Conservation (phyloP, 2,113 vertebrate genomes). For the Pica pica region DNA sequence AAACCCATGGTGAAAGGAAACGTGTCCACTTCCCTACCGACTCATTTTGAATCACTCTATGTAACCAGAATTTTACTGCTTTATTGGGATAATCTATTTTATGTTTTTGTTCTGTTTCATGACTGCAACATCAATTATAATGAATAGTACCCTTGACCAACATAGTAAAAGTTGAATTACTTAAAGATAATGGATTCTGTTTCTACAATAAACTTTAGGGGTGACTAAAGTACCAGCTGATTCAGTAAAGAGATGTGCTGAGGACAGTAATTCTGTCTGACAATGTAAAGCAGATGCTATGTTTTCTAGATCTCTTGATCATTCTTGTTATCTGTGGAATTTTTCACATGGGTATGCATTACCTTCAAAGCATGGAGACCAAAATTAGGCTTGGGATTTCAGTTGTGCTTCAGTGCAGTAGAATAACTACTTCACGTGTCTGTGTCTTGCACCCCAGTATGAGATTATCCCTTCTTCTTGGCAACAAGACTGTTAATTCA, state of each 20-base stretch:
- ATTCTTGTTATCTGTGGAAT: background rate
- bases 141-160: background rate
- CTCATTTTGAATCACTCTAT: background rate
- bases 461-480: background rate
- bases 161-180: constrained; percentile 17
- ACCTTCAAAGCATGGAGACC: background rate
- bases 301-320: background rate
- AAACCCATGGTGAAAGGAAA: background rate
- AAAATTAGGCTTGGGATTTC: accelerated
- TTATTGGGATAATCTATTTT: constrained; percentile 51
- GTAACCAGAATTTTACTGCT: background rate
- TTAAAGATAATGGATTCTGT: background rate
- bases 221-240: constrained; percentile 33
- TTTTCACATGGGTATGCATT: background rate
- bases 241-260: constrained; percentile 41
- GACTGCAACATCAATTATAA: background rate
- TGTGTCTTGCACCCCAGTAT: background rate
- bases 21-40: background rate
- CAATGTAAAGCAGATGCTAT: background rate
- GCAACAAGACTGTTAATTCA: background rate
- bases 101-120: constrained; percentile 3
- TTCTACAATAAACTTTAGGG: constrained; percentile 20
- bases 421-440: background rate
- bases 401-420: background rate
- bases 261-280: background rate